These are phyloP conservation scores for Trichogramma evanescens DNA, from an alignment of 2,888 invertebrate species.

Conservation along the genomic window DNA sequence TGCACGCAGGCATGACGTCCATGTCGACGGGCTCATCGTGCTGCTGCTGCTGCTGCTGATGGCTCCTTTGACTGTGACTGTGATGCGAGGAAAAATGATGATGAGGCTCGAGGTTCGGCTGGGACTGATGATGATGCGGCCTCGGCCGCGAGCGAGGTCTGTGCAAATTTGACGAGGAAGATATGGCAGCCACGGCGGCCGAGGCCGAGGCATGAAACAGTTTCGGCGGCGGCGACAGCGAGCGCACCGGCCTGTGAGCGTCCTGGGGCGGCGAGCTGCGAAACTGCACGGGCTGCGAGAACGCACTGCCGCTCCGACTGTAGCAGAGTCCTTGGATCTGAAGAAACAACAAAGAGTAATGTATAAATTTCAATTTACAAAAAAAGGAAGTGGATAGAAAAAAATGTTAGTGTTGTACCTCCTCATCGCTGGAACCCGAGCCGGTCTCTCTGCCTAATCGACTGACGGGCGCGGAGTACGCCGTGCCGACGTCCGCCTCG, in stretches of 20 bases:
- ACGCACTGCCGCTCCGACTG: constrained; percentile 42
- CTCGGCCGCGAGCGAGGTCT: constrained; percentile 39
- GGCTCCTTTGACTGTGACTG: constrained; percentile 44
- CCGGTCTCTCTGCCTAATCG: constrained; percentile 39
- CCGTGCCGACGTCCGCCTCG: constrained; percentile 28
- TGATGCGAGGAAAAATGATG: constrained; percentile 38
- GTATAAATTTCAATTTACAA: background rate
- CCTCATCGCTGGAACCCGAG: constrained; percentile 56
- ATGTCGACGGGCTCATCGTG: constrained; percentile 28
- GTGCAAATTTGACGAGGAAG: constrained; percentile 47
- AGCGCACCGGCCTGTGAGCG: constrained; percentile 70
- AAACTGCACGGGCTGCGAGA: constrained; percentile 80
- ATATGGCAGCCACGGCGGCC: constrained; percentile 30
- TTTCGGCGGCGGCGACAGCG: constrained; percentile 50
- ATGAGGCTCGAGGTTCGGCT: constrained; percentile 28
- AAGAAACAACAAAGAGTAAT: background rate
- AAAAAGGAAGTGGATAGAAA: background rate
- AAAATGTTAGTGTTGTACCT: constrained; percentile 34
- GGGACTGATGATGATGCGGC: constrained; percentile 33
- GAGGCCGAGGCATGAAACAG: constrained; percentile 43
- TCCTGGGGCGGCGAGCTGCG: constrained; percentile 85
- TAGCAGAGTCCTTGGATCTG: constrained; percentile 57
- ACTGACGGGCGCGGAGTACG: constrained; percentile 38
- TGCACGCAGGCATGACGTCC: constrained; percentile 55
- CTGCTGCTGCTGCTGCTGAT: constrained; percentile 30